Conservation (phyloP, 2,113 vertebrate species). For the Cyanoliseus patagonus region DNA sequence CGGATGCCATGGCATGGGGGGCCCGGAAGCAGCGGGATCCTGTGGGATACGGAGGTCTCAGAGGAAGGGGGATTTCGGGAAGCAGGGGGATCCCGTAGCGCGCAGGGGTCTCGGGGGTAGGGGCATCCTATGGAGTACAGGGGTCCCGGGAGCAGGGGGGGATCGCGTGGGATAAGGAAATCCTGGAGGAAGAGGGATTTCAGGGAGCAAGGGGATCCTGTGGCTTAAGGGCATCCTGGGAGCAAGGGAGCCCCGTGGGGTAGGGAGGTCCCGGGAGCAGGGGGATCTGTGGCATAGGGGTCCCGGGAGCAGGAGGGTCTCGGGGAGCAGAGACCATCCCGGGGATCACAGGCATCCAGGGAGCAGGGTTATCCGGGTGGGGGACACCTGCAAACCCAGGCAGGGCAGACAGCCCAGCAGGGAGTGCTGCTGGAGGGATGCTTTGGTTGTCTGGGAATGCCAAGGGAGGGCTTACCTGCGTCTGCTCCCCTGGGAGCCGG, state of each 20-base stretch:
- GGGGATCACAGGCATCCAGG: too few species aligned
- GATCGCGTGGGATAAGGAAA: too few species aligned
- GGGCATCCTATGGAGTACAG: too few species aligned
- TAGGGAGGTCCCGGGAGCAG: neutral
- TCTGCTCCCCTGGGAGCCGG: neutral
- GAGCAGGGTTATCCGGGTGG: too few species aligned
- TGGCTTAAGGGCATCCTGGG: neutral
- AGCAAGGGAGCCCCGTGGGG: too few species aligned
- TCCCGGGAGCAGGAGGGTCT: too few species aligned
- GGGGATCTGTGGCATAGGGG: too few species aligned
- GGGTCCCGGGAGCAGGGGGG: too few species aligned
- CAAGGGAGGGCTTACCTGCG: neutral
- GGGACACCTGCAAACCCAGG: rapidly evolving
- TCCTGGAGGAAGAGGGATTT: neutral
- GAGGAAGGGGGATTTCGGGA: neutral
- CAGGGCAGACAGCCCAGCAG: neutral
- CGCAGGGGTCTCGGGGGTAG: too few species aligned
- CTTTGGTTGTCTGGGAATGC: neutral
- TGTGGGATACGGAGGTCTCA: too few species aligned
- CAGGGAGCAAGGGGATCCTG: neutral
- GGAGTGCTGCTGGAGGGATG: neutral
- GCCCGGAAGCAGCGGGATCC: neutral
- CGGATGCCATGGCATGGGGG: neutral
- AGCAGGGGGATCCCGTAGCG: too few species aligned
- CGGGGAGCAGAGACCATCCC: too few species aligned